phyloP scores from a whole-genome alignment of 2,888 invertebrate species.

The Nebria salina region DNA sequence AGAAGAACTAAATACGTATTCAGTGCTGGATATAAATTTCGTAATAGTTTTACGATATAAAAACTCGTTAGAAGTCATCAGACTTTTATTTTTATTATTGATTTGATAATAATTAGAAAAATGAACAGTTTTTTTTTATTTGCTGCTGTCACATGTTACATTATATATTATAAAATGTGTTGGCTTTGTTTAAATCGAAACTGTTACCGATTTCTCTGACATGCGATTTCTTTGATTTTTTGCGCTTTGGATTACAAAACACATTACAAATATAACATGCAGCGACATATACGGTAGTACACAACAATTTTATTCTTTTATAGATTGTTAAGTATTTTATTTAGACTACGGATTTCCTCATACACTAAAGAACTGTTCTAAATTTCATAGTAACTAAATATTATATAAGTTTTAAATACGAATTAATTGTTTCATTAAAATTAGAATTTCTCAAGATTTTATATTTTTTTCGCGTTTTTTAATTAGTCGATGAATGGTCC shows the following conservation, averaged over 20 bases:
- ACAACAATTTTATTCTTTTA: no score
- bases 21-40: no score
- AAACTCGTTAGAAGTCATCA: no score
- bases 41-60: no score
- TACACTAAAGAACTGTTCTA: neutral
- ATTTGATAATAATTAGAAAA: no score
- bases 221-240: constrained; percentile 23
- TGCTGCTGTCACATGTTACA: constrained; percentile 19
- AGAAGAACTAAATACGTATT: no score
- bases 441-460: no score
- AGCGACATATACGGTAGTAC: no score
- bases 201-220: constrained; percentile 29
- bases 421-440: neutral
- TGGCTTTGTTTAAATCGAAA: constrained; percentile 10
- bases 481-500: no score
- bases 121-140: neutral
- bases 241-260: constrained; percentile 26
- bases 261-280: neutral
- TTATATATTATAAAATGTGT: constrained; percentile 23
- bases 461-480: no score
- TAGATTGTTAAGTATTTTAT: neutral
- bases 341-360: neutral
- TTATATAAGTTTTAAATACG: neutral
- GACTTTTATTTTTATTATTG: no score
- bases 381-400: neutral